phyloP scores from a whole-genome alignment of 2,797 vertebrate species.

The Diglossa cyanea region DNA sequence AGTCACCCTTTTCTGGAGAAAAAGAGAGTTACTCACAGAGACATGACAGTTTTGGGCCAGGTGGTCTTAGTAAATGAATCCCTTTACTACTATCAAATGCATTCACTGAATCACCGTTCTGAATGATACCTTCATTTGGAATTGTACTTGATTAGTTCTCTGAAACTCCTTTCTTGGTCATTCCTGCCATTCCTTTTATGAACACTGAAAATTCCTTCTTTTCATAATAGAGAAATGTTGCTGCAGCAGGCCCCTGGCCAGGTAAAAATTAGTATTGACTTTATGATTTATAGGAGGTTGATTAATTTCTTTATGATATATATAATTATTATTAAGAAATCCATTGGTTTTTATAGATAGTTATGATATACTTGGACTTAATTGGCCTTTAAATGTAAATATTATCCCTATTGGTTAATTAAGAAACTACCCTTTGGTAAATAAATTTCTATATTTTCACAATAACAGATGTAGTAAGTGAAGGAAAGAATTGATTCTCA shows the following conservation, averaged over 20 bases:
- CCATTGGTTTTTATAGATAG: neutral
- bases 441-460: neutral
- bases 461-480: neutral
- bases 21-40: neutral
- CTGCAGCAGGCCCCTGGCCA: neutral
- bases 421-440: neutral
- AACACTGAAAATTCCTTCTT: neutral
- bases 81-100: neutral
- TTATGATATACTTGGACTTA: neutral
- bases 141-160: neutral
- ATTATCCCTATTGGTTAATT: neutral
- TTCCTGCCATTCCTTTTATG: neutral
- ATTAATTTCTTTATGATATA: neutral
- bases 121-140: neutral
- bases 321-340: neutral
- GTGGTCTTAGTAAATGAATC: neutral
- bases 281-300: neutral
- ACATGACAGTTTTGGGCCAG: neutral
- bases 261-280: neutral
- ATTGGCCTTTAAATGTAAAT: neutral
- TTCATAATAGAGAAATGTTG: neutral
- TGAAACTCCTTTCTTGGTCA: neutral
- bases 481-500: neutral
- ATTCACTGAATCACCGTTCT: rapidly evolving
- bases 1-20: neutral